Conservation (phyloP, 2,888 invertebrate species). For the Platypus cylindrus region DNA sequence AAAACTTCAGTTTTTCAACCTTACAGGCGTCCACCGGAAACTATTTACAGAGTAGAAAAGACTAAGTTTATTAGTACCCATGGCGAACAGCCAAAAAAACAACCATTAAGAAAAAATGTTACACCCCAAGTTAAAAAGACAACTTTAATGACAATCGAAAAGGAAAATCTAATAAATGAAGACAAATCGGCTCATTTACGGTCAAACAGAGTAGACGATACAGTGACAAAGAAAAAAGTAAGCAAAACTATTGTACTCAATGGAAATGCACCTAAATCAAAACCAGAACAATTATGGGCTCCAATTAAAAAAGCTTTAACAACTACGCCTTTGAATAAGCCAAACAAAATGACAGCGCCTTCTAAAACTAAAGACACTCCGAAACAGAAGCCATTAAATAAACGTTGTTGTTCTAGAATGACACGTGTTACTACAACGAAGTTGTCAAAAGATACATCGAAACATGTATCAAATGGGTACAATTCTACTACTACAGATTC, state of each 20-base stretch:
- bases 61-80: constrained; percentile 15
- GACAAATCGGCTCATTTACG: constrained; percentile 20
- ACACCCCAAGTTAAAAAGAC: constrained; percentile 15
- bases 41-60: constrained; percentile 16
- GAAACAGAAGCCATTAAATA: constrained; percentile 17
- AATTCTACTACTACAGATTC: constrained; percentile 21
- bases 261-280: constrained; percentile 16
- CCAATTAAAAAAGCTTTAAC: constrained; percentile 7
- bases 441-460: constrained; percentile 8
- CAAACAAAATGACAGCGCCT: constrained; percentile 12
- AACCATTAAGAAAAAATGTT: constrained; percentile 8
- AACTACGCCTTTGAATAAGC: constrained; percentile 22
- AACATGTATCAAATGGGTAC: constrained; percentile 18
- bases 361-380: constrained; percentile 25
- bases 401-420: constrained; percentile 10
- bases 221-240: constrained; percentile 19
- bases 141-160: constrained; percentile 21
- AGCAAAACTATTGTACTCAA: constrained; percentile 15
- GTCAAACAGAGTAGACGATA: constrained; percentile 25
- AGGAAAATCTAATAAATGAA: constrained; percentile 17
- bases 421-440: constrained; percentile 8
- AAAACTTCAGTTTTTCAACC: constrained; percentile 5
- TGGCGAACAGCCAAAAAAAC: constrained; percentile 20
- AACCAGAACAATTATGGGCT: constrained; percentile 12
- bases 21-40: constrained; percentile 12